These are phyloP conservation scores for Porites cylindrica DNA, from an alignment of 92 coral and sea anemone species.

Conservation along the genomic window DNA sequence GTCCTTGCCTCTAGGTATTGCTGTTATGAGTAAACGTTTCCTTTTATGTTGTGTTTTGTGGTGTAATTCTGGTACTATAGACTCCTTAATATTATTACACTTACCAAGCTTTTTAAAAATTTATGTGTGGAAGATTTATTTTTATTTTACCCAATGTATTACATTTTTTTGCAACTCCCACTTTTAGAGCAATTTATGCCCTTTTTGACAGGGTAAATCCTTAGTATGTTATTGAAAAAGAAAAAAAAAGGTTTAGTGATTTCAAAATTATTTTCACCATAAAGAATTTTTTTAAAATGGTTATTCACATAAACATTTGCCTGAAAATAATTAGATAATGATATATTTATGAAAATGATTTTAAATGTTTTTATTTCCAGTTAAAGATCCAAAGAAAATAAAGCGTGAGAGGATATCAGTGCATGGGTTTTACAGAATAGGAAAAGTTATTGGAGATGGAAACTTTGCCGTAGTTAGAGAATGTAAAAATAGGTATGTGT, in stretches of 20 bases:
- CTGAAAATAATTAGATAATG: no score
- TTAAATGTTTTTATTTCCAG: slow-evolving; percentile 52
- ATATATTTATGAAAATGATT: not conserved
- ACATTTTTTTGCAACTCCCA: not conserved
- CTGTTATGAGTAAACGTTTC: not conserved
- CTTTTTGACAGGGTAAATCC: no score
- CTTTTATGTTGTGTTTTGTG: not conserved
- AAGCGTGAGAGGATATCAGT: slow-evolving; percentile 88
- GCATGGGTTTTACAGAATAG: slow-evolving; percentile 98
- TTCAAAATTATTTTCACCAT: not conserved
- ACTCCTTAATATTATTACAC: not conserved
- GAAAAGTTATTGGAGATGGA: slow-evolving; percentile 98
- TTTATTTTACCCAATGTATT: not conserved
- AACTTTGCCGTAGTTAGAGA: slow-evolving; percentile 98
- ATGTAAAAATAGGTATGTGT: slow-evolving; percentile 96
- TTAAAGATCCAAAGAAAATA: slow-evolving; percentile 71
- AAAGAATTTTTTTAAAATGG: not conserved
- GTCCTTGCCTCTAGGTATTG: not conserved
- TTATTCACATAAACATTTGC: no score
- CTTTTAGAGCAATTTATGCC: no score
- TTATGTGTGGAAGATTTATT: not conserved
- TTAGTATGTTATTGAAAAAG: no score
- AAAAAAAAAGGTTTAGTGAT: not conserved
- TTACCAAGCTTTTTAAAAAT: not conserved
- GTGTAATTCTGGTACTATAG: not conserved